Evolutionary conservation across 2,888 invertebrate genomes (phyloP).

Genomic region (Lasioglossum marginatum): DNA sequence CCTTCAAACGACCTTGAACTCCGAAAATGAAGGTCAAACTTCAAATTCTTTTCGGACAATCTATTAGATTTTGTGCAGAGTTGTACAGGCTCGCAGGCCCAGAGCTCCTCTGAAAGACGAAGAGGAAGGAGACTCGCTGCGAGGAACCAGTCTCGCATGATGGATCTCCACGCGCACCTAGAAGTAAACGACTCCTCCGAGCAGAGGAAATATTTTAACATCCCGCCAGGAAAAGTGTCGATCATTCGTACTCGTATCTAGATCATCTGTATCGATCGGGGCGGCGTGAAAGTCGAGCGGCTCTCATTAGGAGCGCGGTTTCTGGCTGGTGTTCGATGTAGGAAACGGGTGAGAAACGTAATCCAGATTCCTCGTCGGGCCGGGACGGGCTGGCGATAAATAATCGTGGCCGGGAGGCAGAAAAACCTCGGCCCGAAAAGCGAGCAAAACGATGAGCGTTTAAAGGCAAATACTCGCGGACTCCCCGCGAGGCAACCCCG

Average conservation of each 20-base stretch:
- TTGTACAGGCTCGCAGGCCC: no score
- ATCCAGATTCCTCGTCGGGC: conserved; percentile 66
- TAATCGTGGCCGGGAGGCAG: conserved; percentile 70
- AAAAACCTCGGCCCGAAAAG: conserved; percentile 45
- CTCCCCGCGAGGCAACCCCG: conserved; percentile 83
- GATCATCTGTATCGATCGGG: conserved; percentile 40
- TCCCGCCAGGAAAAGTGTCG: conserved; percentile 24
- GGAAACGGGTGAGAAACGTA: conserved; percentile 59
- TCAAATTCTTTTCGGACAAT: no score
- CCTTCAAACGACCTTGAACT: no score
- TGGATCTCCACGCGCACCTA: background rate
- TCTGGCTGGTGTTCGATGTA: conserved; percentile 41
- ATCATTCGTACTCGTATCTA: conserved; percentile 26
- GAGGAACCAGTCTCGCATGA: background rate
- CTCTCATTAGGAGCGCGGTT: conserved; percentile 51
- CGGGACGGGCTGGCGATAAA: conserved; percentile 69
- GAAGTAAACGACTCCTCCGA: background rate
- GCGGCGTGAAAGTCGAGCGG: conserved; percentile 23
- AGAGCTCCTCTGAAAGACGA: background rate
- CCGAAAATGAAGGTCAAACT: no score
- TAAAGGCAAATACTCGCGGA: conserved; percentile 81
- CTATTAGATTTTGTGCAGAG: no score
- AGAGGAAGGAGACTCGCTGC: background rate
- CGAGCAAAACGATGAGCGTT: conserved; percentile 57
- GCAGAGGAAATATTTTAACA: background rate